These are phyloP conservation scores for Erythrolamprus reginae DNA, from an alignment of 2,113 vertebrate genomes.

Conservation along the genomic window DNA sequence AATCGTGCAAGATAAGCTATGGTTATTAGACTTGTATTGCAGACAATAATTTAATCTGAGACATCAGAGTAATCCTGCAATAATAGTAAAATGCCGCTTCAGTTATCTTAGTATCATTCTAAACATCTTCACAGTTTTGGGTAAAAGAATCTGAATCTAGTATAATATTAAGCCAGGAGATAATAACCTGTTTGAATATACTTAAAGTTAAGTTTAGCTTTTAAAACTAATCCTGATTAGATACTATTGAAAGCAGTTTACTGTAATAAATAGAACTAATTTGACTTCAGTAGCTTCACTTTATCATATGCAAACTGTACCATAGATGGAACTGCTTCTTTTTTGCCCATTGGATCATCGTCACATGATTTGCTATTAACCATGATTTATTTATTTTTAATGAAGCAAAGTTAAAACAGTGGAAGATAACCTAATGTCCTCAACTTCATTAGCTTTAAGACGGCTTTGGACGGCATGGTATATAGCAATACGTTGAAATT, in stretches of 20 bases:
- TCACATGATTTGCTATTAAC: background rate
- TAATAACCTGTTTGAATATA: background rate
- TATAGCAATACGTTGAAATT: background rate
- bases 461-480: background rate
- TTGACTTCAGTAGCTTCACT: background rate
- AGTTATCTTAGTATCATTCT: background rate
- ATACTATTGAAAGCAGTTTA: background rate
- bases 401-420: background rate
- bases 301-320: background rate
- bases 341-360: background rate
- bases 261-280: background rate
- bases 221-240: background rate
- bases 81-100: background rate
- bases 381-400: background rate
- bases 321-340: background rate
- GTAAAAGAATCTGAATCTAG: too few species aligned
- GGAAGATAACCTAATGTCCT: background rate
- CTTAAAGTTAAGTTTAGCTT: background rate
- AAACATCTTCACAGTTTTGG: background rate
- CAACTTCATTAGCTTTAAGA: background rate
- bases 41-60: background rate
- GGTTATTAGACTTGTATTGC: background rate
- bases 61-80: background rate
- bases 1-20: background rate
- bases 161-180: background rate